Evolutionary conservation across 2,888 invertebrate species (phyloP).

Genomic region (Galerucella pusilla): DNA sequence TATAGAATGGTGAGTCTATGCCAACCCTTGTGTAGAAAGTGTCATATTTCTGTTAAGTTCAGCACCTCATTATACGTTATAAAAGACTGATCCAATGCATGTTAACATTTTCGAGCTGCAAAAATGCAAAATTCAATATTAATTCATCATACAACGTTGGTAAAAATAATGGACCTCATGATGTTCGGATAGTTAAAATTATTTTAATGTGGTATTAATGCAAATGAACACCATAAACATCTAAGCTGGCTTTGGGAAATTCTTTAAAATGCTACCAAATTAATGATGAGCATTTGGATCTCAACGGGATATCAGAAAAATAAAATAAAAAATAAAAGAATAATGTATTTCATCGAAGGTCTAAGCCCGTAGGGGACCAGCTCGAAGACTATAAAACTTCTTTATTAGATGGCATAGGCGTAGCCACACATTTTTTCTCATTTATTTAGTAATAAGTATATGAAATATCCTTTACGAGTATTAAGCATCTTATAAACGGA

Average conservation of each 20-base stretch:
- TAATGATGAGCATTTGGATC: constrained; percentile 51
- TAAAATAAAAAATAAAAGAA: constrained; percentile 17
- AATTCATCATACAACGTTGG: constrained; percentile 6
- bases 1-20: too few relatives aligned
- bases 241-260: constrained; percentile 43
- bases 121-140: not conserved
- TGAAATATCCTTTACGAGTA: too few relatives aligned
- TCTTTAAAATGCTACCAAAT: constrained; percentile 49
- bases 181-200: constrained; percentile 29
- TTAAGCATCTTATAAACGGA: too few relatives aligned
- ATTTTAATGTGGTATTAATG: constrained; percentile 46
- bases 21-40: too few relatives aligned
- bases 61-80: too few relatives aligned
- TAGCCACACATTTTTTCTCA: not conserved
- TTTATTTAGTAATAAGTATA: not conserved
- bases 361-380: constrained; percentile 41
- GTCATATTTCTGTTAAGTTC: too few relatives aligned
- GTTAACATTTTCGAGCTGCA: not conserved
- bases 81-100: too few relatives aligned
- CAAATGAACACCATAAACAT: constrained; percentile 41
- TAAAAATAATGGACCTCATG: constrained; percentile 17
- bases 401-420: constrained; percentile 34
- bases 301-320: constrained; percentile 46
- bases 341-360: constrained; percentile 48
- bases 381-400: constrained; percentile 35